A percentile compares a stretch with the other conserved stretches of the same genome.
phyloP scores from a whole-genome alignment of 2,113 vertebrate genomes.

The Ceyx cyanopectus region DNA sequence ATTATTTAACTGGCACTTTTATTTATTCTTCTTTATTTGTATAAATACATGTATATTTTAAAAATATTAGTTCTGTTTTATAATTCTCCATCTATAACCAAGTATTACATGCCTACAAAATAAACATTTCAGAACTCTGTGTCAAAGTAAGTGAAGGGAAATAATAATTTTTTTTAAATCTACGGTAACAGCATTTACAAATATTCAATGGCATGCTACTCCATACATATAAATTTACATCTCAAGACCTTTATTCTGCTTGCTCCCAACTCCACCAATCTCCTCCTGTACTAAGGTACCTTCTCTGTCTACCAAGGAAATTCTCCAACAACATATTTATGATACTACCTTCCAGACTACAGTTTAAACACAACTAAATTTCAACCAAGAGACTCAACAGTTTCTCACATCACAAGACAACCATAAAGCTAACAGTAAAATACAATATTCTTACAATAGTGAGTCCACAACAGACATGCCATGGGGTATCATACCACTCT shows the following conservation, averaged over 20 bases:
- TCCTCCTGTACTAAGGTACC: not conserved
- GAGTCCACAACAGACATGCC: not conserved
- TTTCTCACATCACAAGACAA: not conserved
- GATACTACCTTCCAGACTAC: not conserved
- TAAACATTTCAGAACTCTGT: not conserved
- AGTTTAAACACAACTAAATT: not conserved
- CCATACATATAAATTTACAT: not conserved
- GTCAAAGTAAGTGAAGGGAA: rapidly evolving
- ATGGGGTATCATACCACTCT: not conserved
- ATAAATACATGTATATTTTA: not conserved
- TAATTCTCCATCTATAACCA: not conserved
- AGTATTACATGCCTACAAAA: not conserved
- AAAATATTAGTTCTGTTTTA: not conserved
- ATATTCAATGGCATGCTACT: not conserved
- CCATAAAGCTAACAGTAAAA: not conserved
- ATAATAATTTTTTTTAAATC: not conserved
- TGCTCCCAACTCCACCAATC: not conserved
- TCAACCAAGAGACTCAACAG: not conserved
- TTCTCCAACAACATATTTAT: rapidly evolving
- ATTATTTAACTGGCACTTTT: not conserved
- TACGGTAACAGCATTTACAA: not conserved
- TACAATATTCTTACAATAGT: not conserved
- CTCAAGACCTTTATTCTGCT: not conserved
- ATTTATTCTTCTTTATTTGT: not conserved
- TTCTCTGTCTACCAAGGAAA: not conserved